Base-by-base conservation (phyloP, 2,888 invertebrate genomes). In the Rhodophaea formosa region DNA sequence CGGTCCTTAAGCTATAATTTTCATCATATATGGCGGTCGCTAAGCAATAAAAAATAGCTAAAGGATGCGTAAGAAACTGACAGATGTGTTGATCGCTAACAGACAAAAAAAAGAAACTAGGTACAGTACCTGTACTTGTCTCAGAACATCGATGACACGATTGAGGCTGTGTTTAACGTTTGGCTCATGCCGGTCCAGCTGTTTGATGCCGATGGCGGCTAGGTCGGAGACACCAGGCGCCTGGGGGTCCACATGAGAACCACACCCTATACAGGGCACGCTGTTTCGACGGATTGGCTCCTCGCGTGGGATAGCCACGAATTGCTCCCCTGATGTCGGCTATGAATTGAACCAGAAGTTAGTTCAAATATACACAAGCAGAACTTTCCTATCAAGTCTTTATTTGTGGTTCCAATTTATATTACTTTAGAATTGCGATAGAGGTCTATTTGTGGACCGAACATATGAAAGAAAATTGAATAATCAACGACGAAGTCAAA, bases 301-400 rank as follows among this genome's bases (percentile, higher is more conserved):
- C 12, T 76, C 75, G 45, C 84, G 78, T 14, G 85, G 89, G 60
- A 84, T 79, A 44, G 84, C 92, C 68, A 93, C 82, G 65, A 92
- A 92, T 68, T 92, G 92, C 68, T 92, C 92, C 1, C 91, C 92
- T 39, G 92, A 90, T 42, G 88, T 84, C 23, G 82, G 80, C 86
- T 92, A 68, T 43, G 74, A 75, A 8, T 14, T 32, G 10, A 43
- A 32, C 8, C 53, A 54, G 30, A 42, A 55, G 32, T n/a, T 10
- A 17, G 16, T 7, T n/a, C 42, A 42, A n/a, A n/a, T 1, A 23
- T 23, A n/a, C n/a, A n/a, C n/a, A n/a, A 23, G 23, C 2, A 23
- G 23, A 3, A 23, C 23, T 23, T 23, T 23, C 23, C 23, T 23
- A 23, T 3, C 23, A 23, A 3, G 5, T 23, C 23, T 23, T 23